Base-by-base conservation (phyloP, 2,888 invertebrate genomes). In the Drosophila ezoana region DNA sequence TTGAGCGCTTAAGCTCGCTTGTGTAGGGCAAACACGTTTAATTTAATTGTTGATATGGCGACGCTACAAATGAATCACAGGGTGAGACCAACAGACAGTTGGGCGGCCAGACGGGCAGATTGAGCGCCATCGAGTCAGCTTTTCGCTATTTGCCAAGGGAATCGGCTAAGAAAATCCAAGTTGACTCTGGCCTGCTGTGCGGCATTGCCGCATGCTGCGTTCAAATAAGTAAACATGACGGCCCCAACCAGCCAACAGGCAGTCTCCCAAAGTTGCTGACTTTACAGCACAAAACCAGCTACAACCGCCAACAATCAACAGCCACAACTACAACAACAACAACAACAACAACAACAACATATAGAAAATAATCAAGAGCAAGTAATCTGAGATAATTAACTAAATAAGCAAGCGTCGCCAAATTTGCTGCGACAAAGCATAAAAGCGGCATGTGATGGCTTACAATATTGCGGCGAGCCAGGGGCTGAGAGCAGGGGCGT, bases 11-110 rank as follows among this genome's bases (percentile, higher is more conserved):
- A 74, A 86, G 74, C 76, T 52, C 23, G 84, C 73, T 85, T 85
- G 69, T 76, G 85, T 71, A 85, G 51, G 62, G 75, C 85, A 85
- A 87, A 85, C 85, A 85, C 85, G 85, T 85, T 84, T 85, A 85
- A 85, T 85, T 87, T 87, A 85, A 85, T 85, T 85, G 85, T 85
- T 85, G 87, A 85, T 87, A 84, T 85, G 84, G 78, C 86, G 72
- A 81, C 72, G 83, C 69, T 71, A 77, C 82, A 82, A 85, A 85
- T 78, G 81, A 83, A 76, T 80, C 72, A 74, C 72, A 65, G 58
- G 38, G 62, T 49, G 61, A 49, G 51, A 13, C 13, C 45, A 47
- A 37, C 51, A 44, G 48, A 10, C 10, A 18, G 58, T 18, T 35
- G 14, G 43, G 49, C 44, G 40, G 54, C 18, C 28, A 48, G 33